Evolutionary conservation across 2,113 vertebrate species (phyloP), one percentile per base, ranked within the genome.

Genomic region (Hylia prasina): DNA sequence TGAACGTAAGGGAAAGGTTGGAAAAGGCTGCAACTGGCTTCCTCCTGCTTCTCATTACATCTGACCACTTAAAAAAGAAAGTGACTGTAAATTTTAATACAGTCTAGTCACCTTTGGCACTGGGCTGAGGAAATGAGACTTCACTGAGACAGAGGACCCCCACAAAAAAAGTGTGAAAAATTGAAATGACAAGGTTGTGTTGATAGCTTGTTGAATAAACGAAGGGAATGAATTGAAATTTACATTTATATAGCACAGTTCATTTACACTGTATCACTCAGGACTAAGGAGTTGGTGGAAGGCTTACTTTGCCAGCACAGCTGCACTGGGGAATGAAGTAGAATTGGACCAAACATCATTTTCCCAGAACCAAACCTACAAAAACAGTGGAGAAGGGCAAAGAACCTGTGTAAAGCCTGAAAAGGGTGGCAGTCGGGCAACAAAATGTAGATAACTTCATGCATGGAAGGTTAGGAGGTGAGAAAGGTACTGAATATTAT

Each of bases 181-280:
- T 98, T 45, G 94, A 96, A 93, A 95, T 98, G 98, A 98, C 98
- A 97, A 97, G 53, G 40, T 80, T 57, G 20, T 66, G 33, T 92
- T 82, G 96, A 96, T 85, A 80, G 97, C 96, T 95, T 93, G 97
- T 94, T 95, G 97, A 96, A 73, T 40, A 93, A 97, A 91, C 28
- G 87, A 90, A 96, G 44, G n/a, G 93, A 77, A 87, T 94, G 87
- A 94, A 88, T 94, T 91, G 94, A 96, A 90, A 98, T 98, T 98
- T 98, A 97, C 98, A 98, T 98, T 98, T 98, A 98, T 97, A 98
- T 98, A 97, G 94, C 63, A 95, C 94, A 5, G 50, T 80, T 88
- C 91, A 50, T 88, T 50, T 73, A 44, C 61, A 63, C 64, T 78
- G 83, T 84, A 96, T 92, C 83, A 9, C 89, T 79, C 69, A 72